Base-by-base conservation (phyloP, 2,113 vertebrate species). In the Serilophus lunatus region DNA sequence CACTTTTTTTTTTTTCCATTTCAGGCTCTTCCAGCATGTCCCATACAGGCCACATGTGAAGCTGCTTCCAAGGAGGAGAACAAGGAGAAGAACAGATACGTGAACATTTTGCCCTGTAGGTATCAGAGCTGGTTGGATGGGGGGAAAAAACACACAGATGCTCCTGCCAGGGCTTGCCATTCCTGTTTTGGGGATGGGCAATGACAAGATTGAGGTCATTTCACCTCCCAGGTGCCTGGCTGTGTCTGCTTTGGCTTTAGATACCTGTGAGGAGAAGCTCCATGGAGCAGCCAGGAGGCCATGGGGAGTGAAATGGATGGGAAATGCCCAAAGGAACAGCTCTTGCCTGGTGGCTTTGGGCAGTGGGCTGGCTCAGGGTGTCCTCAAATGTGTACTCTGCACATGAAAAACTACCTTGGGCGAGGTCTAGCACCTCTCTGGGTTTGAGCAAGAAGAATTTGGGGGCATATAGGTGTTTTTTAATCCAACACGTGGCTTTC, bases 1-100 rank as follows among this genome's bases (percentile, higher is more conserved):
- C 16, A 3, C 64, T 17, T n/a, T 92, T 17, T 70, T 75, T 13
- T 42, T 42, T 42, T 42, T 42, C 50, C 35, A 20, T 87, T 90
- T 42, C 93, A 99, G 99, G 98, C 99, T 68, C 98, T 99, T 86
- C 99, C 99, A 82, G 98, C 99, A 1, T 99, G 99, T 94, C 99
- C 99, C 64, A 99, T 99, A 84, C 99, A 99, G 97, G 99, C 99
- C 69, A 99, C 99, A 0, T 99, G 99, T 83, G 99, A 99, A 85
- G 99, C 99, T 70, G 99, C 99, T 80, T 99, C 99, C 75, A 99
- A 99, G 93, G 99, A 99, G 94, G 99, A 99, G 97, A 99, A 99
- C 96, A 99, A 99, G 96, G 99, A 99, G 98, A 99, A 99, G 98
- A 99, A 99, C 97, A 97, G 99, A 98, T 99, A 99, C 0, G 99